phyloP scores from a whole-genome alignment of 2,113 vertebrate genomes.

The Sinocyclocheilus grahami region DNA sequence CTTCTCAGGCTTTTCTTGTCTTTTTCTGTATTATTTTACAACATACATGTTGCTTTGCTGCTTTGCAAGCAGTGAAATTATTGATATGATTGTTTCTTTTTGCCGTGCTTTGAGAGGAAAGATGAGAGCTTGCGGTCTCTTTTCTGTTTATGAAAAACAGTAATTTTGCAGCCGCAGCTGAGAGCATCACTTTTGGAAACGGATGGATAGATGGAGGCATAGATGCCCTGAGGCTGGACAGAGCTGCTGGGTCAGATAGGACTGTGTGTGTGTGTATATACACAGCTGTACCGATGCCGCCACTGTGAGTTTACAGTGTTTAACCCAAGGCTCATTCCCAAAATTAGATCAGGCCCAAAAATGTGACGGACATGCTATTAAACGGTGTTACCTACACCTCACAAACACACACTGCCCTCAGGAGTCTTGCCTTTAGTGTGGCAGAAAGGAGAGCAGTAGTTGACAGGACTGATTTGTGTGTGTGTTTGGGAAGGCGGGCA shows the following conservation, averaged over 20 bases:
- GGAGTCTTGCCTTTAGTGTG: background rate
- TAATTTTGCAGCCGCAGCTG: slow-evolving; percentile 11
- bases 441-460: slow-evolving; percentile 16
- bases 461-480: background rate
- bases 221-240: slow-evolving; percentile 29
- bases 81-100: background rate
- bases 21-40: background rate
- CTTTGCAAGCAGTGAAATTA: background rate
- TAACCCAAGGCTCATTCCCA: slow-evolving; percentile 24
- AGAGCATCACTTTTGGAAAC: slow-evolving; percentile 7
- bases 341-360: slow-evolving; percentile 19
- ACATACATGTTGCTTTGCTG: background rate
- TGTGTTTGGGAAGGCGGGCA: background rate
- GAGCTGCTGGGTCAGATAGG: slow-evolving; percentile 23
- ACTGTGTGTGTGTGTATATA: slow-evolving; percentile 17
- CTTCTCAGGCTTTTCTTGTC: background rate
- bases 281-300: slow-evolving; percentile 26
- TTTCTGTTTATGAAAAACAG: slow-evolving; percentile 27
- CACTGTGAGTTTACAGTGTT: slow-evolving; percentile 23
- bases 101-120: background rate
- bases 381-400: background rate
- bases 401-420: background rate
- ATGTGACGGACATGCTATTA: slow-evolving; percentile 33
- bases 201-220: slow-evolving; percentile 30
- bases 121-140: background rate